A percentile compares a stretch with the other conserved stretches of the same genome.
Conservation (phyloP, 35 echinoderm and acorn worm species). For the Eucidaris tribuloides region DNA sequence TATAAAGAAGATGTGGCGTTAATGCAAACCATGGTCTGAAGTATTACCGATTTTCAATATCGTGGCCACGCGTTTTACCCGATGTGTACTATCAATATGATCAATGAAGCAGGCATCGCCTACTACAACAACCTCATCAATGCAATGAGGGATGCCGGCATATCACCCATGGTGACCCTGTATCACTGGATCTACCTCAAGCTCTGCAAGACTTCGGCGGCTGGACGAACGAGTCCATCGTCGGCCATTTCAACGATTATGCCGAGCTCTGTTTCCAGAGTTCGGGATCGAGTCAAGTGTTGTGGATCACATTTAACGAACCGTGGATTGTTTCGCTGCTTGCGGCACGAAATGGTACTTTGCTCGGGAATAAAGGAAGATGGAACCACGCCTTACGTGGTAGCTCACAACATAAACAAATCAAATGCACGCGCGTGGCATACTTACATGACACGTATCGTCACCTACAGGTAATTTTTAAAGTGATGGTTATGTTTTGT, state of each 20-base stretch:
- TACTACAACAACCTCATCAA: too few relatives aligned
- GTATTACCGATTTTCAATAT: conserved; percentile 73
- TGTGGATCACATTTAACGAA: conserved; percentile 88
- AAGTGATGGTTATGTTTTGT: too few relatives aligned
- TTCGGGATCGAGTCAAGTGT: conserved; percentile 58
- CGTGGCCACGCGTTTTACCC: conserved; percentile 67
- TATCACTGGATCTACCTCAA: conserved; percentile 90
- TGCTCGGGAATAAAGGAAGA: conserved; percentile 41
- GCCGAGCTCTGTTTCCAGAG: conserved; percentile 48
- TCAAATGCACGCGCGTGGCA: conserved; percentile 60
- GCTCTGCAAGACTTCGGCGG: too few relatives aligned
- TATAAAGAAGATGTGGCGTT: conserved; percentile 17
- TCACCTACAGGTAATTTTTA: too few relatives aligned
- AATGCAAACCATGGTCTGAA: conserved; percentile 28
- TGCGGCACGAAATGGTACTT: conserved; percentile 55
- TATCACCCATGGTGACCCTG: too few relatives aligned
- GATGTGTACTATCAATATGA: conserved; percentile 44
- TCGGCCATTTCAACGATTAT: too few relatives aligned
- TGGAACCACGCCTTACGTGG: conserved; percentile 36
- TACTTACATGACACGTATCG: conserved; percentile 26
- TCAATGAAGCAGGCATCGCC: conserved; percentile 55
- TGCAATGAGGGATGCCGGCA: too few relatives aligned
- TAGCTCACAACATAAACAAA: conserved; percentile 54
- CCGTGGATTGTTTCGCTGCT: conserved; percentile 72
- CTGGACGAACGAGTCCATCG: conserved; percentile 40